These are phyloP conservation scores for Tolmerus cingulatus DNA, from an alignment of 2,888 invertebrate genomes.

Conservation along the genomic window DNA sequence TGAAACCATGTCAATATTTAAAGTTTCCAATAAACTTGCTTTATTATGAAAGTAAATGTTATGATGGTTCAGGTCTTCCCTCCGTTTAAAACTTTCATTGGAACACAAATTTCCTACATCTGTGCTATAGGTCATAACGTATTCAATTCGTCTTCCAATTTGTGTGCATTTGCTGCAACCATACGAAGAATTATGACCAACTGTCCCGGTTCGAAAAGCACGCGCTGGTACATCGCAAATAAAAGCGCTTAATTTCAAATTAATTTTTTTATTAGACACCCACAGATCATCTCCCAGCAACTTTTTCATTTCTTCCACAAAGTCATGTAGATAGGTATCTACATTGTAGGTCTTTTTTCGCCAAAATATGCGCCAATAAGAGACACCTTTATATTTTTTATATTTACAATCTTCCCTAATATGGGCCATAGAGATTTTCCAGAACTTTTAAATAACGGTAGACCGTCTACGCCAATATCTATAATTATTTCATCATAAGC, in stretches of 20 bases:
- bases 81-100: background rate
- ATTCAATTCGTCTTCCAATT: constrained; percentile 11
- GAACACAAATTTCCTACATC: constrained; percentile 11
- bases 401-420: constrained; percentile 45
- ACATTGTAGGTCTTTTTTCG: constrained; percentile 27
- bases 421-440: constrained; percentile 47
- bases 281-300: no score
- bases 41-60: background rate
- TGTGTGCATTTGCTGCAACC: background rate
- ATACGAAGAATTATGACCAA: no score
- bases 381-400: constrained; percentile 39
- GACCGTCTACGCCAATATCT: constrained; percentile 47
- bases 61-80: background rate
- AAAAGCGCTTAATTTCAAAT: no score
- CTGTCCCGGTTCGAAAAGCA: no score
- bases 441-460: constrained; percentile 48
- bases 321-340: no score
- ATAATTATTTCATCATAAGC: constrained; percentile 46
- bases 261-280: no score
- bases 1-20: constrained; percentile 3
- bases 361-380: constrained; percentile 40
- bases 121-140: constrained; percentile 11
- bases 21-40: constrained; percentile 12
- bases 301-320: background rate
- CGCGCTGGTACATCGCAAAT: no score